A percentile compares a stretch with the other conserved stretches of the same genome.
These are phyloP conservation scores for Calephelis virginiensis DNA, from an alignment of 1,140 invertebrate species.

Conservation along the genomic window DNA sequence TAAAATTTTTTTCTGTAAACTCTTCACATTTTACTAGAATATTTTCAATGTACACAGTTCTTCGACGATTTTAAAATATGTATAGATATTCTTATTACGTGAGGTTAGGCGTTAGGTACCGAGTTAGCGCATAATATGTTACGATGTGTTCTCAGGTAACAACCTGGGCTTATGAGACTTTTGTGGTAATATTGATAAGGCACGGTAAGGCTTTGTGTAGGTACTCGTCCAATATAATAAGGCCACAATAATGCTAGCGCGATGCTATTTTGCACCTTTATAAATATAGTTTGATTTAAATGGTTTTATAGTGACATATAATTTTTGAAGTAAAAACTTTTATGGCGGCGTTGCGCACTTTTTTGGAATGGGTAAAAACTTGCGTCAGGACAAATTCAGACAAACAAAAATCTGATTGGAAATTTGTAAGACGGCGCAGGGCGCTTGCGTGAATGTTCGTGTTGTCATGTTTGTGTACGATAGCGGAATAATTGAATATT, in stretches of 20 bases:
- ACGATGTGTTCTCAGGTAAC: conserved; percentile 71
- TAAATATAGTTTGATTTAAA: conserved; percentile 41
- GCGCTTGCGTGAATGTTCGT: too few species aligned
- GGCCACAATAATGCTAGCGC: conserved; percentile 41
- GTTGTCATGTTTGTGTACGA: too few species aligned
- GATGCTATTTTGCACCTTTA: conserved; percentile 53
- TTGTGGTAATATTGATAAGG: conserved; percentile 64
- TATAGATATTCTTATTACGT: conserved; percentile 58
- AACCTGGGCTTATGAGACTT: conserved; percentile 63
- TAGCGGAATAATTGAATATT: too few species aligned
- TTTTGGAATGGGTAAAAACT: too few species aligned
- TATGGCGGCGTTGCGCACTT: too few species aligned
- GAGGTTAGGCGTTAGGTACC: conserved; percentile 43
- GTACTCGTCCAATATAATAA: conserved; percentile 55
- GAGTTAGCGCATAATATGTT: conserved; percentile 62
- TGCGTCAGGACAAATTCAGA: too few species aligned
- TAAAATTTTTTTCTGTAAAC: too few species aligned
- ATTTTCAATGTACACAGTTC: too few species aligned
- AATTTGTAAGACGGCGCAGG: too few species aligned
- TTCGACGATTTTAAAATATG: neutral
- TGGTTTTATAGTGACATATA: neutral
- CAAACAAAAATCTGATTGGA: too few species aligned
- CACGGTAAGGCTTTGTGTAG: conserved; percentile 61
- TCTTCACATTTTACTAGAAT: too few species aligned
- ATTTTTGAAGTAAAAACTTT: too few species aligned